Conservation (phyloP, 64 coral and sea anemone species). For the Montipora efflorescens region DNA sequence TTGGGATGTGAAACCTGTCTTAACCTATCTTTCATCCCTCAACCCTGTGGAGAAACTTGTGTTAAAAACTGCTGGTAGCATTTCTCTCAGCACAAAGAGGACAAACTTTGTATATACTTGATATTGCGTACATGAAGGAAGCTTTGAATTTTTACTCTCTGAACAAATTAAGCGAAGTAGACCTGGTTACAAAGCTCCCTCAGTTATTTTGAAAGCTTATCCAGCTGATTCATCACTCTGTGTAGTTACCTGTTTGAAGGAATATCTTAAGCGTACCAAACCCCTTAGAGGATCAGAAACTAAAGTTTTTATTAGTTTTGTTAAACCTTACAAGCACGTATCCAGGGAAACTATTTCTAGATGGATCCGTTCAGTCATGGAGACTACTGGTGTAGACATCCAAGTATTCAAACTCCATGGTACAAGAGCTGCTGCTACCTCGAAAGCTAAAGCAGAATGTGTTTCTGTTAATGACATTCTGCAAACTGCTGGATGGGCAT, state of each 20-base stretch:
- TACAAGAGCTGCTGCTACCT: constrained; percentile 28
- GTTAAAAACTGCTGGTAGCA: constrained; percentile 32
- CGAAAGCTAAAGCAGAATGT: constrained; percentile 17
- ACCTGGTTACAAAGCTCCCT: constrained; percentile 36
- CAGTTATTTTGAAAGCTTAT: constrained; percentile 14
- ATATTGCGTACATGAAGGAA: constrained; percentile 51
- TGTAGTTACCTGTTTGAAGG: constrained; percentile 4
- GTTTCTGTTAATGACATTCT: constrained; percentile 18
- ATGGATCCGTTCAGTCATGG: constrained; percentile 32
- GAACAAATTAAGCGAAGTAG: constrained; percentile 56
- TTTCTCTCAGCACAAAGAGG: constrained; percentile 44
- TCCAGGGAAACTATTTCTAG: constrained; percentile 15
- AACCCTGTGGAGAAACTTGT: neutral
- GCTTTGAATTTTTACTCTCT: constrained; percentile 9
- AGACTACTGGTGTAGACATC: neutral
- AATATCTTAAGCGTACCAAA: constrained; percentile 14
- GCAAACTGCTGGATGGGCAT: neutral
- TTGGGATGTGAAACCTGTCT: constrained; percentile 37
- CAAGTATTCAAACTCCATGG: neutral
- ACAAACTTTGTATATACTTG: constrained; percentile 43
- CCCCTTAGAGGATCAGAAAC: neutral
- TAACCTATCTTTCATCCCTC: constrained; percentile 33
- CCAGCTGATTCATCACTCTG: constrained; percentile 16
- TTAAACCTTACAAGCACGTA: constrained; percentile 16
- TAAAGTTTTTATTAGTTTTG: constrained; percentile 35